Conservation (phyloP, 2,888 invertebrate genomes). For the Trilocha varians region DNA sequence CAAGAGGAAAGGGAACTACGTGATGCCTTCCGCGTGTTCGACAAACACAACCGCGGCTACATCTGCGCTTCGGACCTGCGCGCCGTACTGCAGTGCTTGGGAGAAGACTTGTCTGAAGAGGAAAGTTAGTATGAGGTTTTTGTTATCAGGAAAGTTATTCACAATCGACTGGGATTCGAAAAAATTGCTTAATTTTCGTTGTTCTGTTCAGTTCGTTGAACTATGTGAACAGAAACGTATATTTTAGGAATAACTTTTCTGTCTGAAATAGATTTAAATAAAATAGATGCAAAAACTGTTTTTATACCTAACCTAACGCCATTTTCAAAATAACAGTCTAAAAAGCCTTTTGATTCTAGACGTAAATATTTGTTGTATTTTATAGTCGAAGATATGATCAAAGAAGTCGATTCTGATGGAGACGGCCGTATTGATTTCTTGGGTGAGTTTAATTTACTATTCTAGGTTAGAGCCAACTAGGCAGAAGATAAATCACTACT, state of each 20-base stretch:
- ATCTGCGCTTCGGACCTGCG: conserved; percentile 91
- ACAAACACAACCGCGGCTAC: conserved; percentile 93
- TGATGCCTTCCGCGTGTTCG: conserved; percentile 91
- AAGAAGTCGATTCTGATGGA: conserved; percentile 95
- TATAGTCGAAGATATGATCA: conserved; percentile 96
- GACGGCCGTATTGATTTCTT: conserved; percentile 95
- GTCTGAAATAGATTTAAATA: no score
- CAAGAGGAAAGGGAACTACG: conserved; percentile 87
- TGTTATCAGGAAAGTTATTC: no score
- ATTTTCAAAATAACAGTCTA: no score
- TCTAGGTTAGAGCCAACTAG: neutral
- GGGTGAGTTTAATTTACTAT: conserved; percentile 62
- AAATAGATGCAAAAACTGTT: no score
- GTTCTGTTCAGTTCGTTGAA: no score
- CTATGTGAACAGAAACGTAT: no score
- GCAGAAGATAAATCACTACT: neutral
- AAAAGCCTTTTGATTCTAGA: no score
- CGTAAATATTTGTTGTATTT: conserved; percentile 19
- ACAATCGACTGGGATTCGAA: no score
- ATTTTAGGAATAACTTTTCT: no score
- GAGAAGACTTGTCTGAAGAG: conserved; percentile 91
- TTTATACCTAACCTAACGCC: no score
- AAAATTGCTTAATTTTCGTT: no score
- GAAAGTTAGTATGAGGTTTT: conserved; percentile 78
- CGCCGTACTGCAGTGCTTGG: conserved; percentile 90